phyloP scores from a whole-genome alignment of 2,888 invertebrate genomes.

The Griposia aprilina region DNA sequence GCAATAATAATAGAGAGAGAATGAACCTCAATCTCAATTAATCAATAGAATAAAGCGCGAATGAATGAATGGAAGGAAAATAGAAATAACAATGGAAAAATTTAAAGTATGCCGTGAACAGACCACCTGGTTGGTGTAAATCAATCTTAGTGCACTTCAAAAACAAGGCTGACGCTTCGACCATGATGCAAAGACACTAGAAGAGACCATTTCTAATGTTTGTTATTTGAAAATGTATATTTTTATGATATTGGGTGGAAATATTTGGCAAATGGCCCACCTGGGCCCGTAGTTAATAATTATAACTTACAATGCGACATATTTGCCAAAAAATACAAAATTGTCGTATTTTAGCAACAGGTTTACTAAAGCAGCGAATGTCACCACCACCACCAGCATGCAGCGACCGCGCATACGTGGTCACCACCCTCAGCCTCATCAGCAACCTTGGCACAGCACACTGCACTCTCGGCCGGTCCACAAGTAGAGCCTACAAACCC shows the following conservation, averaged over 20 bases:
- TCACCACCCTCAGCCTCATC: too few relatives aligned
- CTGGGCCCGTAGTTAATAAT: too few relatives aligned
- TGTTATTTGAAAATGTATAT: neutral
- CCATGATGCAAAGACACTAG: conserved; percentile 26
- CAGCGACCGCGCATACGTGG: too few relatives aligned
- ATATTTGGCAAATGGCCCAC: neutral
- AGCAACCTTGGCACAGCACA: too few relatives aligned
- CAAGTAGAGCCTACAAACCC: too few relatives aligned
- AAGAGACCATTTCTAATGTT: conserved; percentile 13
- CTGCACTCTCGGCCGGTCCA: too few relatives aligned
- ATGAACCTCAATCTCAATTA: conserved; percentile 20
- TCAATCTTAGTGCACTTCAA: conserved; percentile 62
- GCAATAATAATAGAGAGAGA: neutral
- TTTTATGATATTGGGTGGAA: neutral
- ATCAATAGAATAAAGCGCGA: conserved; percentile 35
- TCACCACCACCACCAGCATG: too few relatives aligned
- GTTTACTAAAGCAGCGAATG: too few relatives aligned
- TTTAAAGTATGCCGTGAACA: conserved; percentile 57
- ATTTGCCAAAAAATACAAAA: too few relatives aligned
- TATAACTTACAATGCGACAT: too few relatives aligned
- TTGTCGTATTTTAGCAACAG: too few relatives aligned
- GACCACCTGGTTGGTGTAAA: conserved; percentile 60
- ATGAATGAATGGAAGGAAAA: conserved; percentile 40
- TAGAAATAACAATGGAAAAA: conserved; percentile 43
- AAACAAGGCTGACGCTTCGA: conserved; percentile 40